A percentile compares a stretch with the other conserved stretches of the same genome.
Evolutionary conservation across 2,113 vertebrate genomes (phyloP).

Genomic region (Paracanthobrama guichenoti): DNA sequence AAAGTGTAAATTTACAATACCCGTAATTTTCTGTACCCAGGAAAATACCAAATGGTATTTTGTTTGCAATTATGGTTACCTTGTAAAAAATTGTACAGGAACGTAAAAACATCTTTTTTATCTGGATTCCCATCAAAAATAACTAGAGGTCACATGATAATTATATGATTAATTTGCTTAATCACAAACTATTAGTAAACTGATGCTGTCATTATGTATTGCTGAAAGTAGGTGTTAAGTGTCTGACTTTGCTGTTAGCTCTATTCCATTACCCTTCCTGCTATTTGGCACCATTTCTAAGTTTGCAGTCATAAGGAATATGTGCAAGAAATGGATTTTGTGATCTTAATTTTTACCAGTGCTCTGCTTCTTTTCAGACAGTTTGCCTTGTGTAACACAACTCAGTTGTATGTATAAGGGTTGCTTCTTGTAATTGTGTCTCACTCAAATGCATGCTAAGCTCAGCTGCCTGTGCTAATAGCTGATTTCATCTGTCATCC

Average conservation of each 20-base stretch:
- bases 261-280: background rate
- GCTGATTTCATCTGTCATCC: slow-evolving; percentile 74
- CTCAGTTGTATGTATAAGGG: slow-evolving; percentile 80
- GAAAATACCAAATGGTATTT: background rate
- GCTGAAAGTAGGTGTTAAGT: slow-evolving; percentile 5
- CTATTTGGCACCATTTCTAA: slow-evolving; percentile 4
- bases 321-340: slow-evolving; percentile 45
- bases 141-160: slow-evolving; percentile 72
- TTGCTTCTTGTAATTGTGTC: slow-evolving; percentile 72
- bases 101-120: background rate
- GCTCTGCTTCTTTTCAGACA: slow-evolving; percentile 77
- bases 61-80: background rate
- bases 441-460: slow-evolving; percentile 76
- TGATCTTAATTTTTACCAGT: slow-evolving; percentile 74
- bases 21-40: background rate
- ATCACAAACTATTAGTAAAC: background rate
- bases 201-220: background rate
- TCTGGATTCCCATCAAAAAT: slow-evolving; percentile 27
- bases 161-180: slow-evolving; percentile 25
- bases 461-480: slow-evolving; percentile 75
- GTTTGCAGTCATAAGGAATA: slow-evolving; percentile 23
- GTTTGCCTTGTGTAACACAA: slow-evolving; percentile 79
- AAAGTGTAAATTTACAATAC: background rate
- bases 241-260: slow-evolving; percentile 1
- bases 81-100: background rate